A percentile compares a stretch with the other conserved stretches of the same genome.
phyloP scores from a whole-genome alignment of 2,888 invertebrate species.

The Masnerella sp. region DNA sequence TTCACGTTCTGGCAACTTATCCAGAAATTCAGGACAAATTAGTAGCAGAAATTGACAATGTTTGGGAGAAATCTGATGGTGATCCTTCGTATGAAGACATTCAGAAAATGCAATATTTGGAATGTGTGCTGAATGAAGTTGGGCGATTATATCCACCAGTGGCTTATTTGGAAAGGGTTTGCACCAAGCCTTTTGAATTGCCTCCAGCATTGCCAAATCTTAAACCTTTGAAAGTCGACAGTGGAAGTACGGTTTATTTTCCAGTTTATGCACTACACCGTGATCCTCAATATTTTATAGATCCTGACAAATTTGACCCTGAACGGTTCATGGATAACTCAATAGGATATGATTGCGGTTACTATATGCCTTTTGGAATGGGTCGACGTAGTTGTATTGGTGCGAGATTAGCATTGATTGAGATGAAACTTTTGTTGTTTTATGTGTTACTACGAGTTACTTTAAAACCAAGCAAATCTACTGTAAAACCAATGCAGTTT shows the following conservation, averaged over 20 bases:
- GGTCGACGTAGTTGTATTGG: background rate
- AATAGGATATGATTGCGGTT: background rate
- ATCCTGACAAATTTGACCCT: background rate
- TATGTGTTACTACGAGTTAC: background rate
- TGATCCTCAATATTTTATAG: background rate
- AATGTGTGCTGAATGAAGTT: slow-evolving; percentile 77
- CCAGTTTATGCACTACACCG: background rate
- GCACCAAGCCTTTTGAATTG: slow-evolving; percentile 67
- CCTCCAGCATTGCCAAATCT: slow-evolving; percentile 68
- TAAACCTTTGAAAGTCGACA: slow-evolving; percentile 10
- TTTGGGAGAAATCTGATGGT: slow-evolving; percentile 68
- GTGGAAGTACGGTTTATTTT: background rate
- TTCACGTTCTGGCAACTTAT: slow-evolving; percentile 71
- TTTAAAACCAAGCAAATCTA: background rate
- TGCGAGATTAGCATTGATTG: background rate
- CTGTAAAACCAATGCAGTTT: background rate
- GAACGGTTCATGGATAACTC: background rate
- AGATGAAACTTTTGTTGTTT: background rate
- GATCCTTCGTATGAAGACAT: slow-evolving; percentile 76
- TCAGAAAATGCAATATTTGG: slow-evolving; percentile 79
- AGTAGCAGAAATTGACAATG: slow-evolving; percentile 69
- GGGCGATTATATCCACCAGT: slow-evolving; percentile 68
- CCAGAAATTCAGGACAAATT: slow-evolving; percentile 77
- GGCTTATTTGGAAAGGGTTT: slow-evolving; percentile 67
- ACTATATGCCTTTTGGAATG: background rate